Percentiles rank a stretch among this genome's conserved stretches.
Conservation (phyloP, 2,888 invertebrate genomes). For the Oscheius sp. region DNA sequence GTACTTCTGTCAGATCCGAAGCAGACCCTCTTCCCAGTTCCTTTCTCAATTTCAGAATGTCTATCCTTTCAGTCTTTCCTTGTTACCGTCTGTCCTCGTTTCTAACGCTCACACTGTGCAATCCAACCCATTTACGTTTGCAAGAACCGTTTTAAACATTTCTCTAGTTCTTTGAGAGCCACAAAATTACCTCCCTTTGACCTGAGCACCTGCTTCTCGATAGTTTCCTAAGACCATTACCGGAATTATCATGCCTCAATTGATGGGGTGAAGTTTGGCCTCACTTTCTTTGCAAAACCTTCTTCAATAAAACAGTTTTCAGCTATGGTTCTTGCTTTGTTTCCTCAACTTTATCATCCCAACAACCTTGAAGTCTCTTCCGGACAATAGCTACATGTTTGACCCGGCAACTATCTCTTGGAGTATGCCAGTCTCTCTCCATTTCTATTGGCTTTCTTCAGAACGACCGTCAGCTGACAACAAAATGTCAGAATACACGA, state of each 20-base stretch:
- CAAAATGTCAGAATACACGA: background rate
- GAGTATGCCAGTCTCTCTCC: background rate
- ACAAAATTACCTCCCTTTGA: no score
- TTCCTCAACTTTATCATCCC: constrained; percentile 21
- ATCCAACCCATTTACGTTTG: no score
- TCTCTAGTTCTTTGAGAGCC: no score
- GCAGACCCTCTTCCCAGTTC: no score
- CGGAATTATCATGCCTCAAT: background rate
- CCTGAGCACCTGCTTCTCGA: no score
- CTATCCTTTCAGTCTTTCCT: no score
- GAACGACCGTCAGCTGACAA: background rate
- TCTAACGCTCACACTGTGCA: no score
- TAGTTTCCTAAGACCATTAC: background rate
- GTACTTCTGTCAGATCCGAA: no score
- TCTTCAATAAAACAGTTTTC: background rate
- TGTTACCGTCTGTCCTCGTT: no score
- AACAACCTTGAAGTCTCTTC: constrained; percentile 14
- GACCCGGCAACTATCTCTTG: background rate
- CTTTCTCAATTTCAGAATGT: no score
- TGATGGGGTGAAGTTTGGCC: no score
- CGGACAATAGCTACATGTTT: constrained; percentile 21
- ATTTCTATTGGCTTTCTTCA: background rate
- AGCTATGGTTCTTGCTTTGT: constrained; percentile 20
- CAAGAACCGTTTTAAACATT: no score
- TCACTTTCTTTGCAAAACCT: background rate